A percentile compares a stretch with the other conserved stretches of the same genome.
Evolutionary conservation across 2,797 vertebrate species (phyloP).

Genomic region (Urophycis tenuis): DNA sequence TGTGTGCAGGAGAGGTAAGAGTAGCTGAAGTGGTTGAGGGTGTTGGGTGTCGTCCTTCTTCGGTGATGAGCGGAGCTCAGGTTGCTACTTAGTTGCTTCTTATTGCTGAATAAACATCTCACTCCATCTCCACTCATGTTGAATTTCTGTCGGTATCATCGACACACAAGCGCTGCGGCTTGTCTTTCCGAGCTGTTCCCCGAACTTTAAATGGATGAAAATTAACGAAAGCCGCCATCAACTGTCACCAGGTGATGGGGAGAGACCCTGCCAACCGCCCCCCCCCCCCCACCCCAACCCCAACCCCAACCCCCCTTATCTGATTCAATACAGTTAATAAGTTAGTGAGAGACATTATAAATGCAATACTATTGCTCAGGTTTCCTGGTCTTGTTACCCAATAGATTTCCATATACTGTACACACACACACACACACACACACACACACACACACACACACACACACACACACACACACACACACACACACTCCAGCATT

Average conservation of each 20-base stretch:
- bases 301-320: neutral
- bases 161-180: slow-evolving; percentile 2
- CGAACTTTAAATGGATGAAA: neutral
- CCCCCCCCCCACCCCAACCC: neutral
- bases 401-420: neutral
- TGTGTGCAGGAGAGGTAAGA: slow-evolving; percentile 20
- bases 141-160: slow-evolving; percentile 43
- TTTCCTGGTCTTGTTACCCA: neutral
- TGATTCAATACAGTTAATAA: slow-evolving; percentile 5
- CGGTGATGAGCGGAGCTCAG: slow-evolving; percentile 57
- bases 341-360: neutral
- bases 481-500: neutral
- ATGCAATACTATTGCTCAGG: slow-evolving; percentile 3
- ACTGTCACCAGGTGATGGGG: neutral
- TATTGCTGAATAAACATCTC: slow-evolving; percentile 58
- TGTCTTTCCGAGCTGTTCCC: neutral
- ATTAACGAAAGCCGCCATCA: neutral
- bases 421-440: neutral
- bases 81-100: slow-evolving; percentile 50
- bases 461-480: too few species aligned
- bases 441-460: neutral
- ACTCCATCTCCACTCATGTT: slow-evolving; percentile 52
- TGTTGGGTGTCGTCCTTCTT: slow-evolving; percentile 67
- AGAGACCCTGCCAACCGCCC: neutral
- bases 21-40: slow-evolving; percentile 43